Base-by-base conservation (phyloP, 1,140 invertebrate genomes). In the Homalodisca vitripennis region DNA sequence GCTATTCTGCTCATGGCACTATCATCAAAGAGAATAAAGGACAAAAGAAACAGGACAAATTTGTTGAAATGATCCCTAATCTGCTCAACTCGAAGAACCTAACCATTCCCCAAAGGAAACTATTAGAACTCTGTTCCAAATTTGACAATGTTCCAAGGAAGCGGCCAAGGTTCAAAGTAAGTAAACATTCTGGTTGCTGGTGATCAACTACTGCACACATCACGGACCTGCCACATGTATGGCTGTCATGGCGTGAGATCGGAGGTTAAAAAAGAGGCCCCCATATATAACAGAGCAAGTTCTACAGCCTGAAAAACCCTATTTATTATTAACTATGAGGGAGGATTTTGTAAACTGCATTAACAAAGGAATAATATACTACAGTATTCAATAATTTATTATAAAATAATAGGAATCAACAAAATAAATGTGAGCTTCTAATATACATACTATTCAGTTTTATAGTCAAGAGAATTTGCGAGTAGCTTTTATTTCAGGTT, bases 21-120 rank as follows among this genome's bases (percentile, higher is more conserved):
- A 84, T 88, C 69, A 81, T 87, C 24, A 93, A 93, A 81, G 77
- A 84, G 51, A 93, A 95, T 76, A 95, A 96, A 82, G 94, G 94
- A 29, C 92, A 95, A 78, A 85, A 86, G 46, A 98, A 97, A 77
- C 96, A 98, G 79, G 87, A 91, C 77, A 84, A 86, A 67, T 98
- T 95, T 95, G 84, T 93, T 53, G 87, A 92, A 74, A 88, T 93
- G 78, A 84, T 97, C n/a, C 86, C 90, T 55, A 83, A 85, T 55
- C 88, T 94, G 1, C 80, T 95, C 51, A 84, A 85, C 74, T 81
- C 87, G 14, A 1, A 22, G 67, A 80, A 81, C 79, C 78, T 88
- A 31, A 80, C 86, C 41, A 75, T 79, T 31, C 76, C 82, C 71
- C 80, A 92, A 55, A 82, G 82, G 73, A 84, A 80, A 65, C 80